Base-by-base conservation (phyloP, 2,888 invertebrate species). In the Imbricaverruca yamaguchii region DNA sequence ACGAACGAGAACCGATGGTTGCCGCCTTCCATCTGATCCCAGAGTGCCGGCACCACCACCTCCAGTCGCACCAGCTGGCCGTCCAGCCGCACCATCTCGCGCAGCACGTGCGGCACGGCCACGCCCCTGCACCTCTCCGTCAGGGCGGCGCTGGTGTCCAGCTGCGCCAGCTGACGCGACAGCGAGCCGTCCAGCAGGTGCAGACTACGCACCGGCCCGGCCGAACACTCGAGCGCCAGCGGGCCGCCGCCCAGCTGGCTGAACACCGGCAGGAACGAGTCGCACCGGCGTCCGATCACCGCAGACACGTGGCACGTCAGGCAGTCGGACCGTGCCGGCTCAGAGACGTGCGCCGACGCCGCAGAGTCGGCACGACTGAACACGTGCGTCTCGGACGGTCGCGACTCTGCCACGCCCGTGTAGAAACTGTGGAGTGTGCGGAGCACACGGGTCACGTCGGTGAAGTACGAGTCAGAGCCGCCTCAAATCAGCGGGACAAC, bases 11-110 rank as follows among this genome's bases (percentile, higher is more conserved):
- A 74, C 53, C 23, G 55, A 53, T 74, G 55, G 53, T 10, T 74
- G 74, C 74, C 74, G 6, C 74, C 74, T 23, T 74, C 15, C 74
- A 55, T 74, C 74, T 74, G 21, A 8, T 74, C 74, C 74, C 74
- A 74, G 21, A 74, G 74, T 55, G 53, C 39, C 11, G 74, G 74
- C 74, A 74, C 18, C 9, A 74, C 23, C 55, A 74, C 21, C 55
- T 74, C 74, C 21, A 74, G 74, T 11, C 21, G 53, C 53, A 74
- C 55, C 18, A 7, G 18, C 53, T 74, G 55, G 0, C 21, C 53
- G 53, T 21, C 55, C 21, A 74, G 55, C 21, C 1, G 15, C 18
- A 74, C 74, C 53, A 3, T 74, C 74, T 74, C 74, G 9, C 10
- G 8, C 15, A 55, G 21, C 10, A 74, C 55, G 21, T 55, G 55